Base-by-base conservation (phyloP, 2,888 invertebrate species). In the Dioctria rufipes region DNA sequence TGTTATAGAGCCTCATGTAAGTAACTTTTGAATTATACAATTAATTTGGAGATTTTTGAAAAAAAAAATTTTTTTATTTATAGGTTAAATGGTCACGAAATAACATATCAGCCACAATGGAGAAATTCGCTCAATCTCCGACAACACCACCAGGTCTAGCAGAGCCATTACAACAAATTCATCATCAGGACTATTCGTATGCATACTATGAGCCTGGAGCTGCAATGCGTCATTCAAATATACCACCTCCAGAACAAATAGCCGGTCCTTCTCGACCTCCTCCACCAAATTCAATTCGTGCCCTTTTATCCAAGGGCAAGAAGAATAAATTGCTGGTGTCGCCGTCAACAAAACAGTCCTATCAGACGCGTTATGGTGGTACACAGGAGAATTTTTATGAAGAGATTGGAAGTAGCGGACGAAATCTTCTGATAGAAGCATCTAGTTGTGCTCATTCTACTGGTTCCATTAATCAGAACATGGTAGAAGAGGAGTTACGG, bases 401-500 rank as follows among this genome's bases (percentile, higher is more conserved):
- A 82, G 85, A 85, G 83, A 85, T 85, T 80, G 83, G 83, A 77
- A 83, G 84, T 63, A 84, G 84, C 25, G 78, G 80, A 25, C 58
- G 80, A 51, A 82, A 81, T 3, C 84, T 84, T 13, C 83, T 84
- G 60, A 83, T 85, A 13, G 83, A 86, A 1, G 85, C 86, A 65
- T 85, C 86, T 11, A 25, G 25, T 25, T 25, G 25, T 25, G 87
- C 88, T 9, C 92, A 92, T 83, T 93, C 93, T 11, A 91, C 93
- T 67, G 92, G 93, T 81, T 93, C 93, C 5, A 89, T 94, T 81
- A 92, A 93, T 86, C 92, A 93, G 86, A 93, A 92, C 85, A 91
- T 95, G 80, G 93, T 96, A 54, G 95, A 95, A 86, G 95, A 95
- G 88, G 96, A 96, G 89, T 94, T 95, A 79, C 92, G 95, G 77